A percentile compares a stretch with the other conserved stretches of the same genome.
These are phyloP conservation scores for Chlamydotis undulata DNA, from an alignment of 2,113 vertebrate genomes.

Conservation along the genomic window DNA sequence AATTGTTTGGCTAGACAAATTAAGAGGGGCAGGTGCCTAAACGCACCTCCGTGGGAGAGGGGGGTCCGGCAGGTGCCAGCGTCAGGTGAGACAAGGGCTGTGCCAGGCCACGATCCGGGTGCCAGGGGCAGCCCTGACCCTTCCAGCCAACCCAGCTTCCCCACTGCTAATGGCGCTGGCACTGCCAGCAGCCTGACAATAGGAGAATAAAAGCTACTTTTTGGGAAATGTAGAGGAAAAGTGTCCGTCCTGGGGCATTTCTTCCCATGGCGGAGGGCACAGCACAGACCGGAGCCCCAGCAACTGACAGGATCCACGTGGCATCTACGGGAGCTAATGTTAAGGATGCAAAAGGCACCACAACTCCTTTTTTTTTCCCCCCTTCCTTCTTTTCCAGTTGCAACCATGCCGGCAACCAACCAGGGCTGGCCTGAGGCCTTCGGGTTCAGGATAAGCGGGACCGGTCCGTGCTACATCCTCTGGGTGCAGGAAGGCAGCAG, in stretches of 20 bases:
- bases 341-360: fast-evolving
- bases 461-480: constrained; percentile 90
- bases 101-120: not conserved
- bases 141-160: not conserved
- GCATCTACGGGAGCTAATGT: not conserved
- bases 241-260: not conserved
- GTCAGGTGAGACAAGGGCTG: fast-evolving
- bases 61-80: not conserved
- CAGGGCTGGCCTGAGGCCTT: constrained; percentile 95
- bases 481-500: constrained; percentile 94
- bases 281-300: too few relatives aligned
- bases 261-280: fast-evolving
- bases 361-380: too few relatives aligned
- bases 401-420: constrained; percentile 89
- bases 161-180: not conserved
- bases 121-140: fast-evolving
- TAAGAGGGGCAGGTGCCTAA: not conserved
- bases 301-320: fast-evolving
- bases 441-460: constrained; percentile 89
- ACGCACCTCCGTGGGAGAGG: fast-evolving
- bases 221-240: not conserved
- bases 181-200: fast-evolving
- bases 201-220: not conserved
- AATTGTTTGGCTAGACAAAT: not conserved
- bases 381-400: constrained; percentile 61